These are phyloP conservation scores for Epicampocera succincta DNA, from an alignment of 2,888 invertebrate genomes.

Conservation along the genomic window DNA sequence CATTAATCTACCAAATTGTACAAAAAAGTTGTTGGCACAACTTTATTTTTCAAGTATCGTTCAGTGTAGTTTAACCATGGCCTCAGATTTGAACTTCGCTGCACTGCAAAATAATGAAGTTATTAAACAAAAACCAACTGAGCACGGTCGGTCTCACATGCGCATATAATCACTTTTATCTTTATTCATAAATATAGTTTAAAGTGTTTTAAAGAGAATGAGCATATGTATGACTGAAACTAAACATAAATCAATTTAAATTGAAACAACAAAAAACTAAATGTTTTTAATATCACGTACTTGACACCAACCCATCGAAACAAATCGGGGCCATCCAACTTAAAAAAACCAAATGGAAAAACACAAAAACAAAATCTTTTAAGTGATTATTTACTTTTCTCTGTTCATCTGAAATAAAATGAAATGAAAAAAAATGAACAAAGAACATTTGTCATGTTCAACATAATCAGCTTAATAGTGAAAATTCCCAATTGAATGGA, in stretches of 20 bases:
- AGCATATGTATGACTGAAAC: slow-evolving; percentile 30
- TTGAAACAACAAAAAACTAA: slow-evolving; percentile 66
- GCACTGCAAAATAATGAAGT: slow-evolving; percentile 2
- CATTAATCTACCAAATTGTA: too few species aligned
- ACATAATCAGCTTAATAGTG: slow-evolving; percentile 71
- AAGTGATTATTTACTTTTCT: slow-evolving; percentile 48
- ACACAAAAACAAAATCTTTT: slow-evolving; percentile 52
- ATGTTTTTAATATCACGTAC: slow-evolving; percentile 64
- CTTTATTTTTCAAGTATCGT: too few species aligned
- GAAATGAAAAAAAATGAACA: slow-evolving; percentile 46
- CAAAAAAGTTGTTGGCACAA: too few species aligned
- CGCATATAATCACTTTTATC: slow-evolving; percentile 4
- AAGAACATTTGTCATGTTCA: slow-evolving; percentile 68
- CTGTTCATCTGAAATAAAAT: slow-evolving; percentile 59
- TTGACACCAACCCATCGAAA: slow-evolving; percentile 64
- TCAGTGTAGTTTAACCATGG: slow-evolving; percentile 45
- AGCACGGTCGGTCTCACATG: slow-evolving; percentile 1
- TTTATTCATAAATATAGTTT: slow-evolving; percentile 17
- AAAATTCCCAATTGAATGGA: slow-evolving; percentile 68
- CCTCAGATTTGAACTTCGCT: slow-evolving; percentile 39
- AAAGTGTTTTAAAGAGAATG: slow-evolving; percentile 1
- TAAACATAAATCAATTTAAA: slow-evolving; percentile 69
- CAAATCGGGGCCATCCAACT: slow-evolving; percentile 56
- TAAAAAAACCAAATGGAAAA: slow-evolving; percentile 50
- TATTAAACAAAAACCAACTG: slow-evolving; percentile 38